Evolutionary conservation across 2,113 vertebrate species (phyloP).

Genomic region (Mesoclemmys tuberculata): DNA sequence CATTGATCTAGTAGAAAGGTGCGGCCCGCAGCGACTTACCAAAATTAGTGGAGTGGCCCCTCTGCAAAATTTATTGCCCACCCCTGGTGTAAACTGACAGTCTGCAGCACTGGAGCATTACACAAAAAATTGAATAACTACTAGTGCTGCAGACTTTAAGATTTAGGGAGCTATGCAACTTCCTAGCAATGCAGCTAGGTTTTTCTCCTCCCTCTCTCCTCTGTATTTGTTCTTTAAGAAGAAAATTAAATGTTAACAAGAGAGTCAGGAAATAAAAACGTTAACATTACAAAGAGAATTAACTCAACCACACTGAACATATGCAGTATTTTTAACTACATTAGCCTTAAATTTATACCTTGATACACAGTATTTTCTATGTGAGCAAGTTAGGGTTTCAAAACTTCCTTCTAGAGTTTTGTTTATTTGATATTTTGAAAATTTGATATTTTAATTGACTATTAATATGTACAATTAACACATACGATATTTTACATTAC

Average conservation of each 20-base stretch:
- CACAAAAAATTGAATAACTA: neutral
- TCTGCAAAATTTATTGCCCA: too few relatives aligned
- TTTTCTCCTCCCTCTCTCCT: constrained; percentile 30
- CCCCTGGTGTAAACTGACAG: neutral
- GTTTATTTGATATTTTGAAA: neutral
- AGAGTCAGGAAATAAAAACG: constrained; percentile 59
- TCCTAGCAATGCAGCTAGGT: neutral
- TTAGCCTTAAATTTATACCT: neutral
- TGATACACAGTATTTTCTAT: neutral
- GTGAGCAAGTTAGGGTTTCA: neutral
- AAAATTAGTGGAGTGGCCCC: too few relatives aligned
- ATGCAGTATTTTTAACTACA: neutral
- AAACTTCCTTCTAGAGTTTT: neutral
- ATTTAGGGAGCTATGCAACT: constrained; percentile 16
- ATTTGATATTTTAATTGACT: neutral
- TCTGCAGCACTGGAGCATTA: neutral
- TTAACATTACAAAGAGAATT: constrained; percentile 26
- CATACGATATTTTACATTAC: too few relatives aligned
- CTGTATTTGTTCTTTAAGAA: constrained; percentile 21
- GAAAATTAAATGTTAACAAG: constrained; percentile 66
- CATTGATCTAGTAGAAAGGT: too few relatives aligned
- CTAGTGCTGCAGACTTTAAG: constrained; percentile 1
- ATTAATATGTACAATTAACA: too few relatives aligned
- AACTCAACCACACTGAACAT: neutral
- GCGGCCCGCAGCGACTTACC: too few relatives aligned